Evolutionary conservation across 2,797 vertebrate species (phyloP), one percentile per base, ranked within the genome.

Genomic region (Oophaga sylvatica): DNA sequence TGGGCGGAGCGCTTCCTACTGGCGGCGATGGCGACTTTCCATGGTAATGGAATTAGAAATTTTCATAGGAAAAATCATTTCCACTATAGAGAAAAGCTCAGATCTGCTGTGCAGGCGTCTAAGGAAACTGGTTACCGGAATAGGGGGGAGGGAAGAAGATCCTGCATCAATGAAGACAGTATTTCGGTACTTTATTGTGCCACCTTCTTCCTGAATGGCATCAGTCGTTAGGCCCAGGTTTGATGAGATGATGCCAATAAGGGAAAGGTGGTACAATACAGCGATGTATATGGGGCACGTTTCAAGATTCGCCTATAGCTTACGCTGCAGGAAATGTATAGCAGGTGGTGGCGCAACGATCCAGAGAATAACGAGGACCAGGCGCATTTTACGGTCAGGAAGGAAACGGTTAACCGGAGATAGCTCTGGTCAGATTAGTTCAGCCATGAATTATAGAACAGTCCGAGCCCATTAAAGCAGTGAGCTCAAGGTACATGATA

Each of bases 371-470:
- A 53, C 16, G 17, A 73, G 70, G 29, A 7, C 17, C 45, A n/a
- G 2, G 65, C 75, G 17, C 12, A 12, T 22, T 20, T 11, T 53
- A 85, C 1, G 62, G 73, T 15, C n/a, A n/a, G 83, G 11, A 31
- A 57, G 73, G 76, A 41, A 79, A 80, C 2, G 12, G 84, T 77
- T 86, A 86, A 80, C 31, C 12, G 15, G n/a, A 73, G 56, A 70
- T 53, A 53, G 31, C 65, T 63, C 85, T 65, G 78, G 85, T 60
- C 62, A 81, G 48, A 81, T 80, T 70, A 73, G 68, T 60, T 73
- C 80, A 70, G 57, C 60, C 56, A 83, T 87, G 86, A 87, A 87
- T 87, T 83, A 87, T 87, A 87, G 86, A 87, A 78, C 35, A 87
- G 86, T 60, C 85, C 63, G 17, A 65, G 80, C 70, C 76, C 84